Conservation (phyloP, 2,113 vertebrate genomes). For the Aegithalos caudatus region DNA sequence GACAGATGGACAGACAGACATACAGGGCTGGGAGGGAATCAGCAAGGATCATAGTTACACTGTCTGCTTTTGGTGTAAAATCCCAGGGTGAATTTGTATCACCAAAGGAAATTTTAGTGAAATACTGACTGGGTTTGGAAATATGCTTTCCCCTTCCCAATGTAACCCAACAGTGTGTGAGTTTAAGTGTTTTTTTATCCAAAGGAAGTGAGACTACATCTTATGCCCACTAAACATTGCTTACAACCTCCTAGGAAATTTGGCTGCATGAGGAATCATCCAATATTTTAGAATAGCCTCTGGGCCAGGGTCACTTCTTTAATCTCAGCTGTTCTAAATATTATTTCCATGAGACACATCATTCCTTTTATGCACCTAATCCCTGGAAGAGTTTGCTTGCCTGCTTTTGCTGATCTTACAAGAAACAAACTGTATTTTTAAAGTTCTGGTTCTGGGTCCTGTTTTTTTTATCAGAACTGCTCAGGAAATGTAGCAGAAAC, state of each 20-base stretch:
- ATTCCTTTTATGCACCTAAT: not conserved
- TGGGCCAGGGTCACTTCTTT: not conserved
- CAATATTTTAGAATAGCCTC: not conserved
- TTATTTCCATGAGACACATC: not conserved
- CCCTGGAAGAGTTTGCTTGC: not conserved
- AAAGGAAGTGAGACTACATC: not conserved
- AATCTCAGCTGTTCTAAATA: not conserved
- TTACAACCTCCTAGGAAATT: not conserved
- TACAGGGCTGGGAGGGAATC: not conserved
- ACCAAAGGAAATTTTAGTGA: not conserved
- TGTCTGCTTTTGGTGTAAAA: not conserved
- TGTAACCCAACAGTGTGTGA: not conserved
- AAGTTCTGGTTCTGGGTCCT: not conserved
- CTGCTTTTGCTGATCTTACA: not conserved
- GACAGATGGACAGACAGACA: accelerated
- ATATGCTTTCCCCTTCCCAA: not conserved
- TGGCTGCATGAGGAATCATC: not conserved
- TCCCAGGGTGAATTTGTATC: not conserved
- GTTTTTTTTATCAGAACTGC: not conserved
- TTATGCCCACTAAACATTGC: not conserved
- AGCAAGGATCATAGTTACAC: not conserved
- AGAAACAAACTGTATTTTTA: not conserved
- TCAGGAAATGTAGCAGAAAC: not conserved
- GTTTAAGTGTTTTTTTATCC: not conserved
- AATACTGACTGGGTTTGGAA: not conserved